Conservation (phyloP, 2,797 vertebrate species). For the Bovichtus variegatus region DNA sequence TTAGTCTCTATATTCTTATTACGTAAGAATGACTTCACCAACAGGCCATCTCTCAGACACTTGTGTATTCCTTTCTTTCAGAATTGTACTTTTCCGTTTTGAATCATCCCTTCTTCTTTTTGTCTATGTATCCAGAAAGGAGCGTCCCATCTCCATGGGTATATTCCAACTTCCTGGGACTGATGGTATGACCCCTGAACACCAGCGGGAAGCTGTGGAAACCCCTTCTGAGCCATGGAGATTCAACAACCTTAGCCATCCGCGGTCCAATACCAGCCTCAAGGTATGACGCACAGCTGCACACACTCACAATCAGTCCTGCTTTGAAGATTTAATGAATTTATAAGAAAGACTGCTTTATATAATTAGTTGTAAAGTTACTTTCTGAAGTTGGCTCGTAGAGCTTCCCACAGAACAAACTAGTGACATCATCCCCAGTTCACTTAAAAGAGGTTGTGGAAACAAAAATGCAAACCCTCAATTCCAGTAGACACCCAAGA, state of each 20-base stretch:
- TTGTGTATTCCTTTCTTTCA: not conserved
- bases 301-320: not conserved
- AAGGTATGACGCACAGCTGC: slow-evolving; percentile 84
- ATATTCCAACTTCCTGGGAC: slow-evolving; percentile 91
- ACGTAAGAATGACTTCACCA: not conserved
- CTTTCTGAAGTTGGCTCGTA: slow-evolving; percentile 14
- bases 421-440: slow-evolving; percentile 65
- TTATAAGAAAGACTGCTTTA: not conserved
- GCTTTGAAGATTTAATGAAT: not conserved
- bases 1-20: not conserved
- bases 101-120: not conserved
- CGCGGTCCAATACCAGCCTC: slow-evolving; percentile 93
- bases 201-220: slow-evolving; percentile 87
- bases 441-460: slow-evolving; percentile 39
- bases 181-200: slow-evolving; percentile 90
- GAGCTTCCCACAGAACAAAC: slow-evolving; percentile 65
- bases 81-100: not conserved
- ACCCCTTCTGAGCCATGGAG: slow-evolving; percentile 92
- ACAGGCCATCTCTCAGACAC: not conserved
- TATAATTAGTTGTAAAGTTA: slow-evolving; percentile 8
- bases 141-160: slow-evolving; percentile 94
- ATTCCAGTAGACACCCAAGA: slow-evolving; percentile 51
- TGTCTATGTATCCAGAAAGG: slow-evolving; percentile 88
- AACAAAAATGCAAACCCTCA: slow-evolving; percentile 25
- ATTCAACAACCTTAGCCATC: slow-evolving; percentile 92